Base-by-base conservation (phyloP, 1,140 invertebrate genomes). In the Oreohelix idahoensis region DNA sequence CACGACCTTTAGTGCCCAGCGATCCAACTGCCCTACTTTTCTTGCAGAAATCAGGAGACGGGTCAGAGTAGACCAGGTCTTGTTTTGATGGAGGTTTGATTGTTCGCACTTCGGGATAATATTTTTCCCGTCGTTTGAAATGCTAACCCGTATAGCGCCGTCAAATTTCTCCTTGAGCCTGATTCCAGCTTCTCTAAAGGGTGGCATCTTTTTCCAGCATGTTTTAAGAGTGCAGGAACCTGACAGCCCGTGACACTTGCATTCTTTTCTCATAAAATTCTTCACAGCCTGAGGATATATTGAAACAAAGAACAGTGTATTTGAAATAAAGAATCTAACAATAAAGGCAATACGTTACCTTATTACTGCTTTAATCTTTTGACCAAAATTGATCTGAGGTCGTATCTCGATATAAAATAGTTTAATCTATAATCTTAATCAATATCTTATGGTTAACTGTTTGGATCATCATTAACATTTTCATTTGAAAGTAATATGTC, bases 201-300 rank as follows among this genome's bases (percentile, higher is more conserved):
- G 94, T 11, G 96, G 96, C 90, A 98, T 93, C 49, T 96, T 96
- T 91, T 95, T 95, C 97, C 98, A 99, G 92, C 98, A 99, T 5
- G 97, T 99, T 91, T 96, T 96, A 93, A 98, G 94, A 10, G 96
- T 97, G 91, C 98, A 99, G 73, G 97, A 97, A 1, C 98, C 98
- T 63, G 97, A 98, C 58, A 99, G 96, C 5, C 98, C 98, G 92
- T 99, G 98, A 91, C 98, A 99, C 93, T 98, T 98, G 94, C 97
- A 98, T 75, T 89, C 89, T 39, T 84, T 86, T 23, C 86, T 83
- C 90, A 91, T 91, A 85, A 89, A 81, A 10, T 87, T 82, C 58
- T 85, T 85, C 39, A 92, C 86, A 26, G 87, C 89, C 91, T 92
- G 86, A 15, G 17, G 87, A 77, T 73, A 49, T 69, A n/a, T 11